Evolutionary conservation across 1,140 invertebrate species (phyloP).

Genomic region (Chrysopa pallens): DNA sequence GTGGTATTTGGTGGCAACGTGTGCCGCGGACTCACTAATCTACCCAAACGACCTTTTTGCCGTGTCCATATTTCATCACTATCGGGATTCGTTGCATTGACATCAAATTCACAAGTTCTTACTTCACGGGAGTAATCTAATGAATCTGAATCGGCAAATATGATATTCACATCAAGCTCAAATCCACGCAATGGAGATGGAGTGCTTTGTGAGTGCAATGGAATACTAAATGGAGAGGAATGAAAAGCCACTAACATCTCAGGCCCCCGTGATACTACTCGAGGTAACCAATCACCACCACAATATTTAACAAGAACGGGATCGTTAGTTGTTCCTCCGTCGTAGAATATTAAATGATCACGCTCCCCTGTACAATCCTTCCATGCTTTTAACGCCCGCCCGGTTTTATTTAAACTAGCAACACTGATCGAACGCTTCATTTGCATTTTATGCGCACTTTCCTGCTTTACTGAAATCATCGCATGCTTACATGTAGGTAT

Average conservation of each 20-base stretch:
- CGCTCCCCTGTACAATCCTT: constrained; percentile 62
- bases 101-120: constrained; percentile 42
- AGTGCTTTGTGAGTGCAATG: constrained; percentile 34
- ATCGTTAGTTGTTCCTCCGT: constrained; percentile 61
- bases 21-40: constrained; percentile 58
- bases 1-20: constrained; percentile 69
- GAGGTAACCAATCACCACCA: constrained; percentile 62
- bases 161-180: constrained; percentile 70
- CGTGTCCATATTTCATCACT: constrained; percentile 24
- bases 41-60: constrained; percentile 35
- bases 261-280: constrained; percentile 48
- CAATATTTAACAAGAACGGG: constrained; percentile 72
- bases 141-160: constrained; percentile 68
- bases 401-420: constrained; percentile 44
- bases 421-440: constrained; percentile 44
- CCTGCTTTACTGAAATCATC: constrained; percentile 64
- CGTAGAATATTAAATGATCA: constrained; percentile 71
- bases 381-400: constrained; percentile 52
- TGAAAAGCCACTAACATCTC: constrained; percentile 75
- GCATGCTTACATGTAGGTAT: constrained; percentile 75
- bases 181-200: constrained; percentile 48
- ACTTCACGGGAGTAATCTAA: constrained; percentile 41
- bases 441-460: constrained; percentile 49
- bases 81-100: constrained; percentile 44
- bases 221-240: constrained; percentile 56